A percentile compares a stretch with the other conserved stretches of the same genome.
Conservation (phyloP, 2,888 invertebrate genomes). For the Sphinx pinastri region DNA sequence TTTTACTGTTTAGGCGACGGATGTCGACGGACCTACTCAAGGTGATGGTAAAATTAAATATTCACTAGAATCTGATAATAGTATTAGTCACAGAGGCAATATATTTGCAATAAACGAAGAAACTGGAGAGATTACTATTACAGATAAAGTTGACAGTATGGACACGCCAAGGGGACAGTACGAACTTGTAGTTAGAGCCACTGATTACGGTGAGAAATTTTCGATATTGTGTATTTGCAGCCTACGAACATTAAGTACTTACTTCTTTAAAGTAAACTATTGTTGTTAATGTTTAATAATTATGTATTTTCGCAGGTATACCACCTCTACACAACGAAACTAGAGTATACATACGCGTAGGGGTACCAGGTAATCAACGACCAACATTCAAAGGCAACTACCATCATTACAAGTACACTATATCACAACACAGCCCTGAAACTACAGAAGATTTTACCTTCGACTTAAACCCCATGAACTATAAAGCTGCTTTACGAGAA, state of each 20-base stretch:
- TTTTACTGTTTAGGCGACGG: constrained; percentile 84
- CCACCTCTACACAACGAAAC: constrained; percentile 88
- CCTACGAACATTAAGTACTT: too few species aligned
- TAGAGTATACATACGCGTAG: constrained; percentile 88
- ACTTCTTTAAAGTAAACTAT: too few species aligned
- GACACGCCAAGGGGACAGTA: constrained; percentile 90
- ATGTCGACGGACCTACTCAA: constrained; percentile 89
- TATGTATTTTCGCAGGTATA: constrained; percentile 63
- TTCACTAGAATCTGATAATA: constrained; percentile 87
- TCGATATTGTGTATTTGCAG: too few species aligned
- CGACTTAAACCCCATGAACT: constrained; percentile 87
- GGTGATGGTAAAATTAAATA: constrained; percentile 88
- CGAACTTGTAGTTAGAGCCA: constrained; percentile 87
- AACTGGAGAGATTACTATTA: constrained; percentile 88
- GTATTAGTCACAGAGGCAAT: constrained; percentile 85
- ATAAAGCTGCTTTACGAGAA: constrained; percentile 88
- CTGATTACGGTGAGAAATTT: constrained; percentile 85
- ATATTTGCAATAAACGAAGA: constrained; percentile 86
- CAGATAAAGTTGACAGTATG: constrained; percentile 86
- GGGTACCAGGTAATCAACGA: constrained; percentile 91
- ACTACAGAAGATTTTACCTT: constrained; percentile 73
- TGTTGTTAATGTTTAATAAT: not conserved
- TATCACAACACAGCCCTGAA: constrained; percentile 61
- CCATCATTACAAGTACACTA: constrained; percentile 80
- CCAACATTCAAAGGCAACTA: constrained; percentile 91